These are phyloP conservation scores for Agrilus cyanescens DNA, from an alignment of 2,888 invertebrate genomes.

Conservation along the genomic window DNA sequence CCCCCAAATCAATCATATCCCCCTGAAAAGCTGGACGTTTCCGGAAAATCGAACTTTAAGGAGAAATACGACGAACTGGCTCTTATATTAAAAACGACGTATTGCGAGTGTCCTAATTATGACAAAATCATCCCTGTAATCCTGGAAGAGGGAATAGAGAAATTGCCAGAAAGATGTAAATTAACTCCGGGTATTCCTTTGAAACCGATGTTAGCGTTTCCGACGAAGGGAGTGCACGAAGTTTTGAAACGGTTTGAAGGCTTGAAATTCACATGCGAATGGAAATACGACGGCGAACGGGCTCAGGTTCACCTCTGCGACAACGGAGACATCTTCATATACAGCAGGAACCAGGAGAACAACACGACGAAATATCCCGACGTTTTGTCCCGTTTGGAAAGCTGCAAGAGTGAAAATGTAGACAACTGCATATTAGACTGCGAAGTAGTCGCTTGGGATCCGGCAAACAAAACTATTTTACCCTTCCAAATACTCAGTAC, in stretches of 20 bases:
- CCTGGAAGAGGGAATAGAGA: slow-evolving; percentile 60
- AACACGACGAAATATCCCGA: slow-evolving; percentile 95
- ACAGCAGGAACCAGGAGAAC: slow-evolving; percentile 92
- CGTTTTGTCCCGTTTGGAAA: slow-evolving; percentile 59
- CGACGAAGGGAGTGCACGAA: slow-evolving; percentile 87
- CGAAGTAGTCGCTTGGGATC: slow-evolving; percentile 96
- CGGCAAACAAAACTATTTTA: slow-evolving; percentile 71
- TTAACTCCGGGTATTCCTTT: slow-evolving; percentile 87
- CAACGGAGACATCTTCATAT: slow-evolving; percentile 64
- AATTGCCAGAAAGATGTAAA: slow-evolving; percentile 68
- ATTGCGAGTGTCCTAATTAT: slow-evolving; percentile 94
- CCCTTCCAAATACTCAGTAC: slow-evolving; percentile 96
- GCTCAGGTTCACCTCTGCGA: slow-evolving; percentile 79
- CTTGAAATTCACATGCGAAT: slow-evolving; percentile 91
- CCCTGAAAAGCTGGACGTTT: slow-evolving; percentile 49
- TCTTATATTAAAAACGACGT: slow-evolving; percentile 78
- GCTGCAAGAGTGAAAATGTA: slow-evolving; percentile 45
- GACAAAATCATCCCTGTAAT: slow-evolving; percentile 70
- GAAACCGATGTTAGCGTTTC: slow-evolving; percentile 98
- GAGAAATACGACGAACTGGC: slow-evolving; percentile 60
- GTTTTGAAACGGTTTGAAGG: slow-evolving; percentile 62
- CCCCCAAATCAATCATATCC: slow-evolving; percentile 59
- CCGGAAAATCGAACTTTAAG: slow-evolving; percentile 62
- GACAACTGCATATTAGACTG: slow-evolving; percentile 85
- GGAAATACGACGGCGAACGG: slow-evolving; percentile 98